Evolutionary conservation across 1,140 invertebrate genomes (phyloP).

Genomic region (Daktulosphaira vitifoliae): DNA sequence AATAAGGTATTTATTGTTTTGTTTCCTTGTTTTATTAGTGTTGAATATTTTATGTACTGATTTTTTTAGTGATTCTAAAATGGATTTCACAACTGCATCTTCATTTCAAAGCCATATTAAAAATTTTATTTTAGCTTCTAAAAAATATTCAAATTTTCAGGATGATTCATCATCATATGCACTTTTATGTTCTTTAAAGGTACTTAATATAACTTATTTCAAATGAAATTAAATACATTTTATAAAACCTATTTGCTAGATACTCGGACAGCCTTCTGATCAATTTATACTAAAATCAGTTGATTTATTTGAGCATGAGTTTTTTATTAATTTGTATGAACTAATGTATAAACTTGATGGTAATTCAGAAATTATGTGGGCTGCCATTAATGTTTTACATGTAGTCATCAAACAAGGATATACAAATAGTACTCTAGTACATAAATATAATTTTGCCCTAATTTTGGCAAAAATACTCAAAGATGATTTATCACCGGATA

Average conservation of each 20-base stretch:
- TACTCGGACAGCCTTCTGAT: slow-evolving; percentile 14
- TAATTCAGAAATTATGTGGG: slow-evolving; percentile 17
- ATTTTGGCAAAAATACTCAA: slow-evolving; percentile 12
- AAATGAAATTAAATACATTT: background rate
- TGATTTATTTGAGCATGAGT: background rate
- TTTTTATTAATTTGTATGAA: slow-evolving; percentile 23
- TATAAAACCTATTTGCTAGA: background rate
- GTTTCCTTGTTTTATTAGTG: too few species aligned
- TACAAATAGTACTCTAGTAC: background rate
- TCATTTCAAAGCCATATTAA: slow-evolving; percentile 7
- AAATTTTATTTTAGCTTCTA: slow-evolving; percentile 8
- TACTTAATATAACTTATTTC: background rate
- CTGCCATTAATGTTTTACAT: slow-evolving; percentile 19
- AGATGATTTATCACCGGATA: slow-evolving; percentile 4
- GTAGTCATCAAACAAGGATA: background rate
- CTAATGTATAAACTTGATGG: background rate
- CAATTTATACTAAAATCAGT: background rate
- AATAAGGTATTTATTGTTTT: too few species aligned
- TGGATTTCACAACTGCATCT: background rate
- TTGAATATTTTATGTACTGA: too few species aligned
- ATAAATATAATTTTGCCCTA: background rate
- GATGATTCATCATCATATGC: slow-evolving; percentile 6
- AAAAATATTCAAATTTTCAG: background rate
- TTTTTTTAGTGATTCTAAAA: background rate
- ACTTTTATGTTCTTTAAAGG: slow-evolving; percentile 12